A percentile compares a stretch with the other conserved stretches of the same genome.
phyloP scores from a whole-genome alignment of 1,140 invertebrate species.

The Pseudomyrmex concolor region DNA sequence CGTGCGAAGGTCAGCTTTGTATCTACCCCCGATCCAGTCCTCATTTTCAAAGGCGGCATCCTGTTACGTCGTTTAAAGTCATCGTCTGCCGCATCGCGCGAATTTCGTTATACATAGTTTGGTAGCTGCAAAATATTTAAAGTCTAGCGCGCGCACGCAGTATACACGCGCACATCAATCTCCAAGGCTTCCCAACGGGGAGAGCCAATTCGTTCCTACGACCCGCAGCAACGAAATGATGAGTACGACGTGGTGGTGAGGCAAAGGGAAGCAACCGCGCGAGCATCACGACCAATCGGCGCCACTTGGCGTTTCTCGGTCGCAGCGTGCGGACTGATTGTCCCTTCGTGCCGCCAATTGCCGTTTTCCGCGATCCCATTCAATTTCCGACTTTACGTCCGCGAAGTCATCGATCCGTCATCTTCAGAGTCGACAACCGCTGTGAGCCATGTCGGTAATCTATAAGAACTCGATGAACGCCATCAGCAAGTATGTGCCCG shows the following conservation, averaged over 20 bases:
- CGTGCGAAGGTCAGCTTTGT: too few species aligned
- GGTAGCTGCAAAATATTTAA: too few species aligned
- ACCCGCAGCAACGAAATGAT: background rate
- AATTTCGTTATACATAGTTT: too few species aligned
- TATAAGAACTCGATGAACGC: slow-evolving; percentile 89
- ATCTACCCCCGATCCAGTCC: too few species aligned
- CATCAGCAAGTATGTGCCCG: slow-evolving; percentile 91
- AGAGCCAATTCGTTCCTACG: background rate
- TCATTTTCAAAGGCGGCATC: too few species aligned
- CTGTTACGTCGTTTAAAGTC: too few species aligned
- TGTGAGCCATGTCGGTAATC: slow-evolving; percentile 82
- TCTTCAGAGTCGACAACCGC: slow-evolving; percentile 9
- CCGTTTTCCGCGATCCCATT: background rate
- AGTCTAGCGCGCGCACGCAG: too few species aligned
- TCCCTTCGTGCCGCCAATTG: slow-evolving; percentile 21
- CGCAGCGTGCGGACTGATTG: slow-evolving; percentile 68
- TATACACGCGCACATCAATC: too few species aligned
- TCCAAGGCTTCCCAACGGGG: background rate
- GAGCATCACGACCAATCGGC: slow-evolving; percentile 72
- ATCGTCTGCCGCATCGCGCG: too few species aligned
- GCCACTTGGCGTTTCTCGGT: slow-evolving; percentile 75
- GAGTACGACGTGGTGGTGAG: slow-evolving; percentile 18
- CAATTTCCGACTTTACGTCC: background rate
- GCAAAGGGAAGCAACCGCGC: slow-evolving; percentile 51
- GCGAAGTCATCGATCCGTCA: background rate